Percentiles rank a stretch among this genome's conserved stretches.
Evolutionary conservation across 2,888 invertebrate genomes (phyloP).

Genomic region (Tiliacea citrago): DNA sequence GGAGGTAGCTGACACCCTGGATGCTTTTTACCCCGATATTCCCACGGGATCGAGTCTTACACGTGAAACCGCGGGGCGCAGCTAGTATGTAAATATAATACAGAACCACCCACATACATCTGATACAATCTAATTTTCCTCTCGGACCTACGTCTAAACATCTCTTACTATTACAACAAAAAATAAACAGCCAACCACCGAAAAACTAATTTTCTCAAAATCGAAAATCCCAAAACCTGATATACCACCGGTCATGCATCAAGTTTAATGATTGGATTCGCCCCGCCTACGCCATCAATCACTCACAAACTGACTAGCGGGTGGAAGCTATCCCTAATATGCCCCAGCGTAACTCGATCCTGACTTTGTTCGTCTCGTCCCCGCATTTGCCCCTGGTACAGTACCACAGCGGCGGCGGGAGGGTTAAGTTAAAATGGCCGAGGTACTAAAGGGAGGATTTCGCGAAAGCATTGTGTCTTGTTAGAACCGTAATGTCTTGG

Average conservation of each 20-base stretch:
- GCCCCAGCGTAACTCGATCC: constrained; percentile 73
- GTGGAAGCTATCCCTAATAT: constrained; percentile 68
- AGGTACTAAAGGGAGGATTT: constrained; percentile 80
- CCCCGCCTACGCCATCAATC: constrained; percentile 90
- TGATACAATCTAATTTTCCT: not conserved
- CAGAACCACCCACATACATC: not conserved
- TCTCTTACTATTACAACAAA: constrained; percentile 4
- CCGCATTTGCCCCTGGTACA: constrained; percentile 13
- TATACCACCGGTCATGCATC: constrained; percentile 89
- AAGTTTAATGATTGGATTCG: constrained; percentile 90
- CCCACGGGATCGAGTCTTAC: too few species aligned
- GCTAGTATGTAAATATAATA: not conserved
- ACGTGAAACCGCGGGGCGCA: too few species aligned
- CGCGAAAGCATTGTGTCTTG: constrained; percentile 89
- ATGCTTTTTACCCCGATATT: too few species aligned
- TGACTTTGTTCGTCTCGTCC: constrained; percentile 69
- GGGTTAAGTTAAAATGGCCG: constrained; percentile 74
- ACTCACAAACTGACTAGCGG: constrained; percentile 84
- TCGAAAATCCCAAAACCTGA: constrained; percentile 80
- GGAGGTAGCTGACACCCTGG: too few species aligned
- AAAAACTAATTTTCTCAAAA: constrained; percentile 77
- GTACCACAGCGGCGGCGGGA: constrained; percentile 50
- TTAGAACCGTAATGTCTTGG: constrained; percentile 88
- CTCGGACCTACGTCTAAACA: not conserved
- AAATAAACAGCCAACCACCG: constrained; percentile 16